These are phyloP conservation scores for Neelides sp. DNA, from an alignment of 1,140 invertebrate species.

Conservation along the genomic window DNA sequence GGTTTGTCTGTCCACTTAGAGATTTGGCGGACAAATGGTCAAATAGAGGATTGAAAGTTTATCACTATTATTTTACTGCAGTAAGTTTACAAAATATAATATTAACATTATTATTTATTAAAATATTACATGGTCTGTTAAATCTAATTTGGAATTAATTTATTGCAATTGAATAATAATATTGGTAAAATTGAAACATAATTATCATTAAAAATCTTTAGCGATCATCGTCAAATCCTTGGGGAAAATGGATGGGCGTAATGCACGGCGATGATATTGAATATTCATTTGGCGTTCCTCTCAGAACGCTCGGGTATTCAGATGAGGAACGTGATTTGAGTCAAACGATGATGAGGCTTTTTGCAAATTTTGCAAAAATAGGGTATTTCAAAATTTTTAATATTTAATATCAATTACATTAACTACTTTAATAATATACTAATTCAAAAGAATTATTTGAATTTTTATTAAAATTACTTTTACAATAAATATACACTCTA, in stretches of 20 bases:
- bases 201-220: too few relatives aligned
- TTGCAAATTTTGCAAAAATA: constrained; percentile 68
- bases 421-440: not conserved
- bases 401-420: not conserved
- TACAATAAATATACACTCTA: not conserved
- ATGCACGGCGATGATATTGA: constrained; percentile 94
- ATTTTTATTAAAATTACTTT: not conserved
- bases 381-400: constrained; percentile 48
- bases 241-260: constrained; percentile 95
- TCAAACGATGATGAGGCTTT: constrained; percentile 67
- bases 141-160: not conserved
- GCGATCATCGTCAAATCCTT: constrained; percentile 72
- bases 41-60: constrained; percentile 64
- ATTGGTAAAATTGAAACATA: constrained; percentile 30
- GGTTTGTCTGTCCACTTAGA: constrained; percentile 83
- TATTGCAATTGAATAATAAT: constrained; percentile 3
- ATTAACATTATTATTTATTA: not conserved
- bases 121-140: not conserved
- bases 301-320: constrained; percentile 50
- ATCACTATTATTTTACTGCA: constrained; percentile 86
- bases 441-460: not conserved
- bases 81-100: constrained; percentile 43
- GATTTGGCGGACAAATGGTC: constrained; percentile 72
- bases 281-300: constrained; percentile 84
- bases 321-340: constrained; percentile 67